phyloP scores from a whole-genome alignment of 2,888 invertebrate genomes.

The Caradrina clavipalpis region DNA sequence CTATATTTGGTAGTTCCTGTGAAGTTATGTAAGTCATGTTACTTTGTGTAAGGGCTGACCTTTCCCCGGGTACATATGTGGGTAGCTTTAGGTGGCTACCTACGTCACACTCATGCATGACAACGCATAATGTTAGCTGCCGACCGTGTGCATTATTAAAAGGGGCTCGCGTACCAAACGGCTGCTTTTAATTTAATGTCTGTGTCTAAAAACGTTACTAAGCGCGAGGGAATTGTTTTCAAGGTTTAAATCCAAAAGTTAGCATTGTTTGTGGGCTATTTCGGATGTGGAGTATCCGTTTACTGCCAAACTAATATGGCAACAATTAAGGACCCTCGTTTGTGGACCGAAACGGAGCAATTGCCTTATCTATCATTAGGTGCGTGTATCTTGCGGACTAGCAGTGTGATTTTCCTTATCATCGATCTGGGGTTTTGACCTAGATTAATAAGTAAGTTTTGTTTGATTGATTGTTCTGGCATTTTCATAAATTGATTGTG shows the following conservation, averaged over 20 bases:
- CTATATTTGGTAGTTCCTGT: conserved; percentile 59
- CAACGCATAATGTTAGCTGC: conserved; percentile 76
- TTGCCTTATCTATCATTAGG: conserved; percentile 50
- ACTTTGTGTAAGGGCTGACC: conserved; percentile 76
- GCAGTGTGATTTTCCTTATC: conserved; percentile 41
- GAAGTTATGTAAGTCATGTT: conserved; percentile 58
- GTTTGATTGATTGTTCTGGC: conserved; percentile 2
- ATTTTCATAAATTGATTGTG: neutral
- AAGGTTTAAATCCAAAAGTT: conserved; percentile 59
- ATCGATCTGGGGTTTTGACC: conserved; percentile 30
- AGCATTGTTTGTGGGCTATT: conserved; percentile 36
- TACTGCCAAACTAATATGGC: conserved; percentile 55
- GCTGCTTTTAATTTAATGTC: conserved; percentile 76
- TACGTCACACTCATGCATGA: conserved; percentile 74
- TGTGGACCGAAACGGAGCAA: conserved; percentile 42
- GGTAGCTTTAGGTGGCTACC: conserved; percentile 56
- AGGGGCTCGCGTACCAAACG: conserved; percentile 69
- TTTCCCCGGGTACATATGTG: conserved; percentile 67
- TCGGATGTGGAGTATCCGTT: conserved; percentile 40
- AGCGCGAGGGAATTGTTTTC: conserved; percentile 62
- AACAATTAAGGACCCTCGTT: conserved; percentile 56
- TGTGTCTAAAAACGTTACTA: conserved; percentile 69
- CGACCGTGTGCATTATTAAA: conserved; percentile 81
- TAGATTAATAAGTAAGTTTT: conserved; percentile 8
- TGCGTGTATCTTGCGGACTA: conserved; percentile 37